Evolutionary conservation across 2,888 invertebrate species (phyloP), one percentile per base, ranked within the genome.

Genomic region (Antitype chi): DNA sequence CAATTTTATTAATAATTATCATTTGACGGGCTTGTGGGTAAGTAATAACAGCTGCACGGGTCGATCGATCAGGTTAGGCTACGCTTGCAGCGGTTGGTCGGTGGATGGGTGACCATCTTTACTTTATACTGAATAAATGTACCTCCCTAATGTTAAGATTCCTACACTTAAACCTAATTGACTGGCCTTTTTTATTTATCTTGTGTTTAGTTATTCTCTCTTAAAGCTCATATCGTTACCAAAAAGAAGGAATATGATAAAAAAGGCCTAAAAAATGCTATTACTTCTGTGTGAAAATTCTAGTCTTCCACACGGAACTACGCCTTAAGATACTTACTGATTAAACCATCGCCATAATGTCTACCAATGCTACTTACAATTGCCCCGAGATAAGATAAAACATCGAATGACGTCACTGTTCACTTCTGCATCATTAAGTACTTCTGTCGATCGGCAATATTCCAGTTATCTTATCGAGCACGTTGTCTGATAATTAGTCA

Each of bases 401-500:
- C 63, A 47, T 85, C 64, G 23, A 75, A 76, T 87, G 85, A 84
- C 84, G 85, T 87, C 69, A 81, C 59, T 28, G 64, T 67, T 62
- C 85, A 84, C 47, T 87, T 74, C 70, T 87, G 69, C 71, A 79
- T 60, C 62, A 70, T 63, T 69, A 84, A 32, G 63, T 73, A 73
- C 59, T 83, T 59, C n/a, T 84, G 69, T 69, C 64, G n/a, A 74
- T 71, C 49, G 47, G 63, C 62, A 69, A 55, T 69, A 47, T 79
- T 49, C 17, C n/a, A 8, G 43, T 23, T 85, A 84, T 84, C 84
- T 89, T 84, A 89, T 87, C 89, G 28, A 60, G 59, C 88, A 87
- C 88, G 91, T 91, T 81, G 79, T 80, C 68, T 66, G 80, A 79
- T 78, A 79, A 81, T 89, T 82, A 87, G 76, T 88, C 86, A 87